A percentile compares a stretch with the other conserved stretches of the same genome.
These are phyloP conservation scores for Australoheros scitulus DNA, from an alignment of 2,113 vertebrate genomes.

Conservation along the genomic window DNA sequence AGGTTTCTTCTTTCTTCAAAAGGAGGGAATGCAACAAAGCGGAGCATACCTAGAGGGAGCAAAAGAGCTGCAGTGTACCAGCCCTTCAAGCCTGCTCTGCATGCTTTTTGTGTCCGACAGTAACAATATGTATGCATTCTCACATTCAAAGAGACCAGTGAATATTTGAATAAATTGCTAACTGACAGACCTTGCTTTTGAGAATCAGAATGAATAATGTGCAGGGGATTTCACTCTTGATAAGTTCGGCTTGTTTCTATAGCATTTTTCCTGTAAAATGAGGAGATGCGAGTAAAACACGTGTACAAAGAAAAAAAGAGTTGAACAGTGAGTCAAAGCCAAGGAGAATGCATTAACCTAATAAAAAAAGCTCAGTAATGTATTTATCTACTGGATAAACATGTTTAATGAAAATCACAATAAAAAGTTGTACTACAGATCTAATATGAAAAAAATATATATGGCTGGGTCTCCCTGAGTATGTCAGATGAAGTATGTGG, in stretches of 20 bases:
- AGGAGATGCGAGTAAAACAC: slow-evolving; percentile 3
- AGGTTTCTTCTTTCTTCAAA: slow-evolving; percentile 46
- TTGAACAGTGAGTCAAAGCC: not conserved
- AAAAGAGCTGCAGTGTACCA: slow-evolving; percentile 35
- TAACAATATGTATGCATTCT: slow-evolving; percentile 67
- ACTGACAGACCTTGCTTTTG: slow-evolving; percentile 64
- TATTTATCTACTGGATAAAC: not conserved
- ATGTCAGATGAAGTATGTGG: slow-evolving; percentile 26
- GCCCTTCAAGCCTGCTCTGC: slow-evolving; percentile 49
- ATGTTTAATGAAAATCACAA: not conserved
- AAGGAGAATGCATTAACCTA: not conserved
- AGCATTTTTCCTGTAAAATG: slow-evolving; percentile 7
- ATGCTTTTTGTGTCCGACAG: slow-evolving; percentile 41
- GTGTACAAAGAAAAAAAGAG: not conserved
- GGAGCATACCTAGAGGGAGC: slow-evolving; percentile 40
- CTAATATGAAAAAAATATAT: slow-evolving; percentile 10
- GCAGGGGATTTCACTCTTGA: slow-evolving; percentile 49
- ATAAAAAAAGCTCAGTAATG: not conserved
- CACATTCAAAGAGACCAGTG: slow-evolving; percentile 66
- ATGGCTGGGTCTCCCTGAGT: not conserved
- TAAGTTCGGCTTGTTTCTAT: slow-evolving; percentile 29
- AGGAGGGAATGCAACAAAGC: slow-evolving; percentile 29
- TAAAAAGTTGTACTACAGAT: slow-evolving; percentile 4
- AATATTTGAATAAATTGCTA: slow-evolving; percentile 71
- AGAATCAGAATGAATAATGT: slow-evolving; percentile 68